These are phyloP conservation scores for Drosophila suzukii DNA, from an alignment of 1,140 invertebrate species.

Conservation along the genomic window DNA sequence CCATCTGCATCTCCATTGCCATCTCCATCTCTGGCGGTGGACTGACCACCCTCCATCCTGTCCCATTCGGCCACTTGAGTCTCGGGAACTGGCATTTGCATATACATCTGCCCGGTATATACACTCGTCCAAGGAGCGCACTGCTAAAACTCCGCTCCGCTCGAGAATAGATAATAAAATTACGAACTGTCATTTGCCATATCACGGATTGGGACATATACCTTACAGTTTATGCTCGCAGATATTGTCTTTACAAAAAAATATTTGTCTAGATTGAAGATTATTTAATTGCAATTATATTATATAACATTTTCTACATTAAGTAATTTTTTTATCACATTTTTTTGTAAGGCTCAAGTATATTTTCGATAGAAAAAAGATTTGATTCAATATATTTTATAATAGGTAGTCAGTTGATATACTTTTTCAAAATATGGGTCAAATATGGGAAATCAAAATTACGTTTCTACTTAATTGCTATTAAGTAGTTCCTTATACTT, in stretches of 20 bases:
- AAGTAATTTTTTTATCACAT: no score
- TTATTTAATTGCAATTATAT: no score
- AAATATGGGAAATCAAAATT: no score
- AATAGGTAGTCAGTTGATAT: no score
- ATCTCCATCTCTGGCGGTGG: neutral
- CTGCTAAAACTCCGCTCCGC: conserved; percentile 26
- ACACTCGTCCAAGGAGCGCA: conserved; percentile 32
- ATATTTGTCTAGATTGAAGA: no score
- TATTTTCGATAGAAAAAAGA: no score
- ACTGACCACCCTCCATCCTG: conserved; percentile 8
- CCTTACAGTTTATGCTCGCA: conserved; percentile 1
- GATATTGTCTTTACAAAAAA: neutral
- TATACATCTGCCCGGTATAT: conserved; percentile 55
- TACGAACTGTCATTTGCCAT: conserved; percentile 31
- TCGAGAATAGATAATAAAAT: conserved; percentile 54
- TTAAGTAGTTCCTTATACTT: no score
- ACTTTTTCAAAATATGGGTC: no score
- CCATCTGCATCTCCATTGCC: neutral
- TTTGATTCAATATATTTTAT: no score
- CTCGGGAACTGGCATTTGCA: conserved; percentile 66
- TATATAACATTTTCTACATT: no score
- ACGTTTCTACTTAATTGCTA: no score
- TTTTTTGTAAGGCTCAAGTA: no score
- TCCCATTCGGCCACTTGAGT: conserved; percentile 55
- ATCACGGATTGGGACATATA: conserved; percentile 7